Base-by-base conservation (phyloP, 2,797 vertebrate species). In the Lacerta bilineata region DNA sequence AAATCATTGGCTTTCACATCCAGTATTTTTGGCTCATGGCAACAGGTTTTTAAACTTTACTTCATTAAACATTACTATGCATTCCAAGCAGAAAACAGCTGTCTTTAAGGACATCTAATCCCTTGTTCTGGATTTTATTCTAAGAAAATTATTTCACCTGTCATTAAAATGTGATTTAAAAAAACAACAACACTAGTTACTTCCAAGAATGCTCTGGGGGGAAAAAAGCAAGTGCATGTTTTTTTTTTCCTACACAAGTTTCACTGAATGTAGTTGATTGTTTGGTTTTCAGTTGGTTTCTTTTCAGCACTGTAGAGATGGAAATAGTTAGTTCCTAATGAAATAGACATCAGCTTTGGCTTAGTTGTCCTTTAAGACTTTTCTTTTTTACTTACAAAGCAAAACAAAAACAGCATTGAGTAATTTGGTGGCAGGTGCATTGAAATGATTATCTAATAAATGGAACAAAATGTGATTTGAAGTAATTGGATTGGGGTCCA, bases 1-100 rank as follows among this genome's bases (percentile, higher is more conserved):
- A 98, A 98, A 98, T 98, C 98, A 98, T 97, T 98, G 98, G 98
- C 98, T 98, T 98, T 98, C 98, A 98, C 98, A 97, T 98, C 98
- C 98, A 98, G 97, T 98, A 98, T 98, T 98, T 98, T 98, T 98
- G 98, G 98, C 98, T 98, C 98, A 98, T 98, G 98, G 98, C 98
- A 98, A 98, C 98, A 98, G 98, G 98, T 98, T 98, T 98, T 98
- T 98, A 98, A 98, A 98, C 96, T 98, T 98, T 98, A 98, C 96
- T 98, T 98, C 97, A 98, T 98, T 98, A 97, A 98, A 97, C 96
- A 94, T 96, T 97, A 96, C 95, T 97, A 96, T 95, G 95, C 94
- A 96, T 97, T 96, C 96, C 96, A 96, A 97, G 95, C 97, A 96
- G 96, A 95, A 97, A 96, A 95, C 91, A 93, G 95, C 96, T 96